Evolutionary conservation across 2,888 invertebrate genomes (phyloP), one percentile per base, ranked within the genome.

Genomic region (Dasypogon diadema): DNA sequence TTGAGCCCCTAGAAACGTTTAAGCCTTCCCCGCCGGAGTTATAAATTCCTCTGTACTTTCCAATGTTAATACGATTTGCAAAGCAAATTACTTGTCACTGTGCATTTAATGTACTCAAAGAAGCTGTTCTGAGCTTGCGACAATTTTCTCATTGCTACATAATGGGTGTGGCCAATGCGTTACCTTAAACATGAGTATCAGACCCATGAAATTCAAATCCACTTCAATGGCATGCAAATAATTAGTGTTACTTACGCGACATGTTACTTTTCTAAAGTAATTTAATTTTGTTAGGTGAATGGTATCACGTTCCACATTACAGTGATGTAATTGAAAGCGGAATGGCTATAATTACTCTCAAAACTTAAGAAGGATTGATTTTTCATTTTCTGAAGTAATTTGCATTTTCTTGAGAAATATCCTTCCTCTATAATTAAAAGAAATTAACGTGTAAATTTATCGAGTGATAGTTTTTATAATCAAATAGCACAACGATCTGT

Each of bases 51-150:
- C n/a, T 22, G 21, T 26, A 14, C 58, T 14, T 14, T 6, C 58
- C 14, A 18, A 12, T 12, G 30, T 18, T 58, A 34, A 12, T 21
- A 18, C 37, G 34, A 60, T 60, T 60, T 60, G 60, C 60, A 60
- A 60, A 60, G 60, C 60, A 60, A 60, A 60, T 60, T 16, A 60
- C 60, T 60, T 60, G 60, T 60, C 34, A 34, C 60, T 6, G 60
- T 1, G 37, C 60, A 18, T 60, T 18, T 34, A 18, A 60, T 18
- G 60, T 21, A 34, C 37, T 18, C 37, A 60, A 60, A 60, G 60
- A 60, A 60, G 34, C 16, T 60, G 18, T 60, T 1, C 60, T 18
- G 60, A 60, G 34, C 60, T 60, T 58, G 34, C 14, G 60, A 37
- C 60, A 60, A 34, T 60, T 60, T 60, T 60, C 60, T 34, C 37